phyloP scores from a whole-genome alignment of 2,888 invertebrate species.

The Bursaphelenchus okinawaensis region DNA sequence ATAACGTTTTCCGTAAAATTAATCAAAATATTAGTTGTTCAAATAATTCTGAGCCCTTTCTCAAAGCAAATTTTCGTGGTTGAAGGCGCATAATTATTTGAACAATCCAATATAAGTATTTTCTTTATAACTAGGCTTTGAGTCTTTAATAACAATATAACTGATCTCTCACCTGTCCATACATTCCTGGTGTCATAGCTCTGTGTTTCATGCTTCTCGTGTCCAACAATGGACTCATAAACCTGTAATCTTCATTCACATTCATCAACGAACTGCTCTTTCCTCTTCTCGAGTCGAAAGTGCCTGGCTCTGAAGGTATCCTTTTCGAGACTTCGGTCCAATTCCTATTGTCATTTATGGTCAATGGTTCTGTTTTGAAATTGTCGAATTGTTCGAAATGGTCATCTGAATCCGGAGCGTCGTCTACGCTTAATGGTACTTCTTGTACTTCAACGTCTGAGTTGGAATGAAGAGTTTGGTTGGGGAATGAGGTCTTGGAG shows the following conservation, averaged over 20 bases:
- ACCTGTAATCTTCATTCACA: slow-evolving; percentile 4
- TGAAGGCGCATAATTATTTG: too few relatives aligned
- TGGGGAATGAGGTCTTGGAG: background rate
- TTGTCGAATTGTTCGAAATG: slow-evolving; percentile 6
- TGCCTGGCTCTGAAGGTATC: slow-evolving; percentile 26
- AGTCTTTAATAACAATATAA: too few relatives aligned
- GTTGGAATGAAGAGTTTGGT: background rate
- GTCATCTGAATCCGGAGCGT: background rate
- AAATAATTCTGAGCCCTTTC: too few relatives aligned
- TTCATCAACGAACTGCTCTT: slow-evolving; percentile 17
- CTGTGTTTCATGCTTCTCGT: background rate
- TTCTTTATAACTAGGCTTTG: too few relatives aligned
- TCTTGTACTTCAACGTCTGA: slow-evolving; percentile 12
- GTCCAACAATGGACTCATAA: slow-evolving; percentile 6
- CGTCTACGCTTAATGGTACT: slow-evolving; percentile 9
- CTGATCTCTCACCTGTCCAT: background rate
- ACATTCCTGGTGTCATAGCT: slow-evolving; percentile 8
- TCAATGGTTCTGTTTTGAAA: background rate
- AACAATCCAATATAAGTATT: too few relatives aligned
- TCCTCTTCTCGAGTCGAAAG: slow-evolving; percentile 18
- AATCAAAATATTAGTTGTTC: too few relatives aligned
- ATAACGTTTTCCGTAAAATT: too few relatives aligned
- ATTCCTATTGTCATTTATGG: slow-evolving; percentile 15
- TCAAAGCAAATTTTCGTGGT: too few relatives aligned
- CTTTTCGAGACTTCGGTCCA: slow-evolving; percentile 25